phyloP scores from a whole-genome alignment of 2,797 vertebrate genomes.

The Coregonus suidteri region DNA sequence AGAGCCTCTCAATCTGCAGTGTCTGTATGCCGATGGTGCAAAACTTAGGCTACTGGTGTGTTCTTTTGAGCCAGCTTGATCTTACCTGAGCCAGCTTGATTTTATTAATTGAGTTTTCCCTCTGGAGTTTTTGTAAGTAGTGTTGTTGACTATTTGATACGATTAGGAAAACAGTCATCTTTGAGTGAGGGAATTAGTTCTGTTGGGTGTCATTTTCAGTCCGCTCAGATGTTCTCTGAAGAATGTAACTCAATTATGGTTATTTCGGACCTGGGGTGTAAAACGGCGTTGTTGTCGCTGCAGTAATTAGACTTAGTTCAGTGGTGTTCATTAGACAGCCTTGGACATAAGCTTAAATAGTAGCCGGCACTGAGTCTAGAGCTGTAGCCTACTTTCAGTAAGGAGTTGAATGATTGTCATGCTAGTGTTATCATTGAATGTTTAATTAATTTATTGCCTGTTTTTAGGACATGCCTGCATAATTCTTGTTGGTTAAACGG shows the following conservation, averaged over 20 bases:
- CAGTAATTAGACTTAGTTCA: slow-evolving; percentile 8
- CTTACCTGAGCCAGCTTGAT: slow-evolving; percentile 11
- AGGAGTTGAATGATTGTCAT: slow-evolving; percentile 28
- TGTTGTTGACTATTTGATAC: slow-evolving; percentile 10
- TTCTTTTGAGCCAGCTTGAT: neutral
- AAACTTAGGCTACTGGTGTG: slow-evolving; percentile 6
- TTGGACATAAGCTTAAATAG: neutral
- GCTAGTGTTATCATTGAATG: slow-evolving; percentile 35
- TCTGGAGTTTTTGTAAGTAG: slow-evolving; percentile 29
- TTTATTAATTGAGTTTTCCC: slow-evolving; percentile 8
- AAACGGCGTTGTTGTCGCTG: slow-evolving; percentile 8
- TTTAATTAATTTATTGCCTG: neutral
- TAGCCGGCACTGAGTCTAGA: neutral
- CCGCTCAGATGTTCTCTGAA: neutral
- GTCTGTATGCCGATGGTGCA: neutral
- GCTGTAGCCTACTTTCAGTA: neutral
- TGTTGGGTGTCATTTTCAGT: neutral
- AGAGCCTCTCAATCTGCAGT: slow-evolving; percentile 20
- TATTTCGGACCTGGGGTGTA: slow-evolving; percentile 10
- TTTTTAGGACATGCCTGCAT: neutral
- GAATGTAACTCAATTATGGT: neutral
- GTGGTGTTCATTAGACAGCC: neutral
- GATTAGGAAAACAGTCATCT: neutral
- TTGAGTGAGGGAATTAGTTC: neutral
- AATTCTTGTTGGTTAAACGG: neutral